phyloP scores from a whole-genome alignment of 2,888 invertebrate genomes.

The Baccha elongata region DNA sequence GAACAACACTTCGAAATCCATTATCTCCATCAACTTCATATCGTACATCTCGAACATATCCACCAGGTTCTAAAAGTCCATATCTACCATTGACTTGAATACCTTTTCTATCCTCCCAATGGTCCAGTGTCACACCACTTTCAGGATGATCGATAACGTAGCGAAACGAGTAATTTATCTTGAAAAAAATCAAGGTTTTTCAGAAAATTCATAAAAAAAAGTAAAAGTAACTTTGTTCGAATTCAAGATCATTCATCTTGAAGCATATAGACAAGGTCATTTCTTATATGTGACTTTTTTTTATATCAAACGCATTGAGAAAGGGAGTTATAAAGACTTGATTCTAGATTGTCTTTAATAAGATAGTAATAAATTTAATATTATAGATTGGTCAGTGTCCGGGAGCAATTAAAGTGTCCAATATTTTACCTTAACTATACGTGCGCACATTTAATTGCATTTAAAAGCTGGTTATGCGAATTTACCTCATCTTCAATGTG shows the following conservation, averaged over 20 bases:
- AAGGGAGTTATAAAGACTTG: constrained; percentile 11
- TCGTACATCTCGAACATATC: constrained; percentile 79
- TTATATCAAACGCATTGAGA: constrained; percentile 23
- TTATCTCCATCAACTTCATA: constrained; percentile 78
- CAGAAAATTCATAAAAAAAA: constrained; percentile 18
- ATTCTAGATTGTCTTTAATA: constrained; percentile 5
- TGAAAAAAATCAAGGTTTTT: constrained; percentile 38
- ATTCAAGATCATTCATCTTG: constrained; percentile 14
- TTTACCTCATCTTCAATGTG: constrained; percentile 79
- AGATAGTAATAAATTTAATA: constrained; percentile 1
- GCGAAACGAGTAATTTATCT: constrained; percentile 79
- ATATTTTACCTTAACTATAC: not conserved
- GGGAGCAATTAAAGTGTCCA: constrained; percentile 55
- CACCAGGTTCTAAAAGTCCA: constrained; percentile 79
- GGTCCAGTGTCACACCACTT: constrained; percentile 78
- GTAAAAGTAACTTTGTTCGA: constrained; percentile 28
- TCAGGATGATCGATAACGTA: constrained; percentile 78
- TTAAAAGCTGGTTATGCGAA: constrained; percentile 31
- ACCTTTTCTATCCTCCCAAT: constrained; percentile 79
- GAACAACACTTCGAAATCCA: constrained; percentile 78
- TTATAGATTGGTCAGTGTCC: constrained; percentile 35
- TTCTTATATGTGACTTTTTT: constrained; percentile 9
- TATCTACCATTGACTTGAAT: constrained; percentile 78
- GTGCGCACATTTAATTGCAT: constrained; percentile 2
- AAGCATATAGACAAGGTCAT: constrained; percentile 47